Conservation (phyloP, 2,113 vertebrate species). For the Oenanthe oenanthe region DNA sequence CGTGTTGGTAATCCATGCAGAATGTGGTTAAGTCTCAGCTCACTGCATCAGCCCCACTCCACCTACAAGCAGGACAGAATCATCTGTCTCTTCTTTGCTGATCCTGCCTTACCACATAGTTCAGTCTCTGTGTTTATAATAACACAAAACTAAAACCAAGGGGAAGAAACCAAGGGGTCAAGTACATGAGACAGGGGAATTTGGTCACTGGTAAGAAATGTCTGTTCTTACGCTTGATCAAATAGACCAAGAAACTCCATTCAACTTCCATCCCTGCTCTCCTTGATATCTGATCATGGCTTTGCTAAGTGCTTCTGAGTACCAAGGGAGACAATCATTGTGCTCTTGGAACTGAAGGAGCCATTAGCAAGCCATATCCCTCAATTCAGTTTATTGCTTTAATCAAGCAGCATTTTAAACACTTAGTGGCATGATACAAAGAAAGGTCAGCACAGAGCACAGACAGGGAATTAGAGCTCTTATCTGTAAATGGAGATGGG, state of each 20-base stretch:
- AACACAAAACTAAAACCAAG: background rate
- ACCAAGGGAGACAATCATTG: background rate
- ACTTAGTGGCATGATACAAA: background rate
- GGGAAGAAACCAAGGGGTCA: background rate
- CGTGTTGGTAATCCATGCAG: background rate
- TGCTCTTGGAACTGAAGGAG: background rate
- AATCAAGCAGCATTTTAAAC: background rate
- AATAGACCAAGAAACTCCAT: background rate
- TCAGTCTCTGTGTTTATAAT: background rate
- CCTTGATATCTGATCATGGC: background rate
- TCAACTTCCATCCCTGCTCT: background rate
- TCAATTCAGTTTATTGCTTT: background rate
- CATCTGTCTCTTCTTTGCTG: background rate
- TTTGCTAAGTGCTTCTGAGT: background rate
- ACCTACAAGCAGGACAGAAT: background rate
- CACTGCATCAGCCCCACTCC: accelerated
- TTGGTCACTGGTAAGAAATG: background rate
- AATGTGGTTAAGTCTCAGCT: background rate
- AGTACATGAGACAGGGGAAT: background rate
- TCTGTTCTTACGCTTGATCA: background rate
- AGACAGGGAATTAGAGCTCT: background rate
- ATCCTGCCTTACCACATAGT: background rate
- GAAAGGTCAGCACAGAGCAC: background rate
- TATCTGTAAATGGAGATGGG: too few species aligned
- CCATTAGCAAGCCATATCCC: background rate